Evolutionary conservation across 2,888 invertebrate species (phyloP).

Genomic region (Phragmatobia fuliginosa): DNA sequence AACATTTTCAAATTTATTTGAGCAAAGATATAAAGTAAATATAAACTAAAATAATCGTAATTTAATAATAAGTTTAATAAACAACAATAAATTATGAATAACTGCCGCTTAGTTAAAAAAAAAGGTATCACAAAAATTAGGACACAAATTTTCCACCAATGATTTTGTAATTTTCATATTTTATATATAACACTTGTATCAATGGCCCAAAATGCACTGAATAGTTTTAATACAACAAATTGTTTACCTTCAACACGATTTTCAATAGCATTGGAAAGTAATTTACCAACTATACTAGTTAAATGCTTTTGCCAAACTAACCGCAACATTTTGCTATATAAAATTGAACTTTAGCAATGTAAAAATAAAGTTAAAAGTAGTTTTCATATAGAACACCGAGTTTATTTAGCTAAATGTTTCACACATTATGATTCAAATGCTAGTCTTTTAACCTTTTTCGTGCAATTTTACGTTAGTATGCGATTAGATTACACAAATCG

Average conservation of each 20-base stretch:
- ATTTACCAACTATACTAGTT: background rate
- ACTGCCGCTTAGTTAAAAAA: conserved; percentile 5
- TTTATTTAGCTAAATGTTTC: too few relatives aligned
- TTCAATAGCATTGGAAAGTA: background rate
- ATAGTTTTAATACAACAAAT: background rate
- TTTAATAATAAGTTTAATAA: conserved; percentile 6
- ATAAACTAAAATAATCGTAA: background rate
- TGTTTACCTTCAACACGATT: background rate
- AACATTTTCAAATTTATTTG: background rate
- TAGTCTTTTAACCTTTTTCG: too few relatives aligned
- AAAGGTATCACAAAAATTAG: too few relatives aligned
- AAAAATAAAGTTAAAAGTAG: background rate
- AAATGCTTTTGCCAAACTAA: background rate
- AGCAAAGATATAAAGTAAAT: background rate
- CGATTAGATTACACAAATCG: too few relatives aligned
- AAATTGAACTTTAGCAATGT: background rate
- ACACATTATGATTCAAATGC: too few relatives aligned
- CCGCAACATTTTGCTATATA: conserved; percentile 6
- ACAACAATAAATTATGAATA: background rate
- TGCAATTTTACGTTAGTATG: too few relatives aligned
- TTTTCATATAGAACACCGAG: too few relatives aligned
- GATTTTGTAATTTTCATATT: too few relatives aligned
- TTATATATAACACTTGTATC: too few relatives aligned
- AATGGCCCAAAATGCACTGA: background rate
- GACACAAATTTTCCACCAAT: too few relatives aligned